Evolutionary conservation across 2,888 invertebrate species (phyloP).

Genomic region (Agrypnus murinus): DNA sequence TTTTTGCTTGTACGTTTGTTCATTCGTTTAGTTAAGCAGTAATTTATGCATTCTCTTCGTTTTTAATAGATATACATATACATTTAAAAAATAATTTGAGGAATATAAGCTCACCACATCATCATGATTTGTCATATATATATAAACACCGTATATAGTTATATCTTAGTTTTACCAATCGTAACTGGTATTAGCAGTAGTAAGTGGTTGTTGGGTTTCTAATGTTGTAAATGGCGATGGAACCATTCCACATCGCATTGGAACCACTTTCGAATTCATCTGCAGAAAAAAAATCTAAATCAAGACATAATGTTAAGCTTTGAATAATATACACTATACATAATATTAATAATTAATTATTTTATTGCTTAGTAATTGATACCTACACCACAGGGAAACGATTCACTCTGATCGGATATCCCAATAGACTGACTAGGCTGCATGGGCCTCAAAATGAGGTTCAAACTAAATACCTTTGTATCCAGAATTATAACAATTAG

Average conservation of each 20-base stretch:
- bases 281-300: conserved; percentile 25
- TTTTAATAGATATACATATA: conserved; percentile 6
- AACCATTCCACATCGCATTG: conserved; percentile 56
- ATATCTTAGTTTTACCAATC: conserved; percentile 64
- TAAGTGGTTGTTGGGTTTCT: conserved; percentile 66
- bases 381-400: too few relatives aligned
- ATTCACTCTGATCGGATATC: too few relatives aligned
- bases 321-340: too few relatives aligned
- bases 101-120: conserved; percentile 5
- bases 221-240: conserved; percentile 63
- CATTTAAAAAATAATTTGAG: conserved; percentile 17
- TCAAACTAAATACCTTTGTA: too few relatives aligned
- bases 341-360: too few relatives aligned
- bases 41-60: neutral
- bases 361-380: too few relatives aligned
- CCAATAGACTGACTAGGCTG: too few relatives aligned
- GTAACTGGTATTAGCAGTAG: conserved; percentile 63
- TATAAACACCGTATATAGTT: neutral
- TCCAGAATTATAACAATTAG: too few relatives aligned
- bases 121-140: conserved; percentile 13
- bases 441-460: too few relatives aligned
- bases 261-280: conserved; percentile 56
- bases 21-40: neutral
- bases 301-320: too few relatives aligned
- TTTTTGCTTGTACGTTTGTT: conserved; percentile 14